Evolutionary conservation across 2,797 vertebrate genomes (phyloP), one percentile per base, ranked within the genome.

Genomic region (Eurystomus glaucurus): DNA sequence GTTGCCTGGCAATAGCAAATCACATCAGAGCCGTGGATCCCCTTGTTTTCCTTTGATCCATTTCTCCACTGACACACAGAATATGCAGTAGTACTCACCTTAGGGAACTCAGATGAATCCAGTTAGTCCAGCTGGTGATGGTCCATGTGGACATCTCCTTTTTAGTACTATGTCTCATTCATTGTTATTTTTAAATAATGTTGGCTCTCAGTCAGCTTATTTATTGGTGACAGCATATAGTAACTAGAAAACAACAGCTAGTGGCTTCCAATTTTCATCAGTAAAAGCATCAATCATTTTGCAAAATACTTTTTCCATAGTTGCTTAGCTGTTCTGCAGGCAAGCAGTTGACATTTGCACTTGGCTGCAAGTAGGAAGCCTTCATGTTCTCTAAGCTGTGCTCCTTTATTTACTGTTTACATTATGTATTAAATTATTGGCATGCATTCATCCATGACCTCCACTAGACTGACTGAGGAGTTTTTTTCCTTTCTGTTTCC

Each of bases 321-420:
- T 15, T 64, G 23, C 37, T 91, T 71, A 62, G 23, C 8, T 81
- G 31, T 50, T 89, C 60, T 75, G 78, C 60, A 62, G 18, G 81
- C 35, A 76, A 85, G 68, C 35, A 71, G 33, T 29, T 35, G 37
- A 85, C 64, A 41, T 91, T 77, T 85, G 29, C 2, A 1, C 43
- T 74, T 95, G n/a, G 39, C 55, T 83, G 60, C 13, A 55, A 60
- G 52, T 21, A 78, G 50, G 45, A 70, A 78, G 22, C 35, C 68
- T 77, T 82, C 64, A 6, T 43, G 41, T 83, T 75, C 45, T 91
- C 76, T 71, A 28, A 83, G 52, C 14, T 93, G 55, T 51, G 37
- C 31, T 88, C 28, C 41, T 91, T 68, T 88, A 82, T 91, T 94
- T 85, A 74, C 39, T 90, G 7, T 64, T 95, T 83, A n/a, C 61